Conservation (phyloP, 2,113 vertebrate genomes). For the Cygnus buccinator region DNA sequence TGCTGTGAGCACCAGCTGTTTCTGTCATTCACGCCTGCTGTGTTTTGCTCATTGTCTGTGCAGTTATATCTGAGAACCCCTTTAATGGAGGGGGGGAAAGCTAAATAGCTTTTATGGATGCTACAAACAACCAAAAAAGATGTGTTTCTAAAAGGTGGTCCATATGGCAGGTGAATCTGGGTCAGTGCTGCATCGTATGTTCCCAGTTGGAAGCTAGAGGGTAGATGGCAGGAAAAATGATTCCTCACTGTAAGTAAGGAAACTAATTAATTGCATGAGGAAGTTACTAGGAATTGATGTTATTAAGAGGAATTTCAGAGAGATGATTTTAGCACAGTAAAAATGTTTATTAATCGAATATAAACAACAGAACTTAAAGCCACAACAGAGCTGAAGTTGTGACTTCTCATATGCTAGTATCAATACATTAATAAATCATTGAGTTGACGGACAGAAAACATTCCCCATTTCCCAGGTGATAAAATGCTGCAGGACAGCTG, state of each 20-base stretch:
- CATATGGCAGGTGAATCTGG: constrained; percentile 46
- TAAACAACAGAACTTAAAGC: neutral
- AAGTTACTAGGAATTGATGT: neutral
- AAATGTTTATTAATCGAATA: neutral
- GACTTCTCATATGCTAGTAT: neutral
- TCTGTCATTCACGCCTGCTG: neutral
- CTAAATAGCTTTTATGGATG: neutral
- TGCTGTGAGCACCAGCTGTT: neutral
- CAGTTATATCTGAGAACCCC: neutral
- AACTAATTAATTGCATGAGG: neutral
- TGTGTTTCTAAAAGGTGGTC: constrained; percentile 3
- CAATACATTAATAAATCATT: neutral
- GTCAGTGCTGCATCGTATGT: constrained; percentile 11
- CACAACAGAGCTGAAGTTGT: neutral
- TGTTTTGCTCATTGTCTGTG: neutral
- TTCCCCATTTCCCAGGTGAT: neutral
- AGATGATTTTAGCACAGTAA: neutral
- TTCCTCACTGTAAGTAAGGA: neutral
- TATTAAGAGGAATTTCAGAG: neutral
- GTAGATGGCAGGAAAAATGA: neutral
- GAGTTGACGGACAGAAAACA: neutral
- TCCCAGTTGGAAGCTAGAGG: neutral
- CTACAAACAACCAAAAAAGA: neutral
- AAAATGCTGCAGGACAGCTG: neutral
- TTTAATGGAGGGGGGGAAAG: neutral